Conservation (phyloP, 2,888 invertebrate genomes). For the Pollenia amentaria region DNA sequence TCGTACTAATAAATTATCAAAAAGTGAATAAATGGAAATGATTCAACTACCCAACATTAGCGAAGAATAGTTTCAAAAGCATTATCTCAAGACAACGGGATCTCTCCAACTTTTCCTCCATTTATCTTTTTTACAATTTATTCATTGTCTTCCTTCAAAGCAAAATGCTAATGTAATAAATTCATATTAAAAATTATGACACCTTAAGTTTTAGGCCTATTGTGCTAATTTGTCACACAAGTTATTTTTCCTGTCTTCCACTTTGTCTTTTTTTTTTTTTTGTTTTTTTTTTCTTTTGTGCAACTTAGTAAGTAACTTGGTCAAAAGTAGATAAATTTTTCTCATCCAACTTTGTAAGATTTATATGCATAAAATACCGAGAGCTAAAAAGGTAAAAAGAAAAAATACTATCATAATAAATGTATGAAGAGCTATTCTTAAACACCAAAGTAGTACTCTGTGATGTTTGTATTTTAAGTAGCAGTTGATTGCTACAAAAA, state of each 20-base stretch:
- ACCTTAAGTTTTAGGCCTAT: conserved; percentile 29
- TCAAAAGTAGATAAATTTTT: conserved; percentile 45
- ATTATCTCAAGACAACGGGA: too few species aligned
- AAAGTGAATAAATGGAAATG: too few species aligned
- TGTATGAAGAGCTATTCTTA: background rate
- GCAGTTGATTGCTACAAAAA: background rate
- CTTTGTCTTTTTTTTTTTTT: background rate
- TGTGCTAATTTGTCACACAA: conserved; percentile 20
- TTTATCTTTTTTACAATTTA: background rate
- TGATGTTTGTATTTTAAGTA: conserved; percentile 7
- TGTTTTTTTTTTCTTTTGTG: background rate
- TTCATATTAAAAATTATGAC: conserved; percentile 34
- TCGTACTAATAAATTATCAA: too few species aligned
- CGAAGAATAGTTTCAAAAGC: too few species aligned
- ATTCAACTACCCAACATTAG: too few species aligned
- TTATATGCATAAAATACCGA: background rate
- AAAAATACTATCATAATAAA: background rate
- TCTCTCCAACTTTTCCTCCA: background rate
- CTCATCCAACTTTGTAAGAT: conserved; percentile 12
- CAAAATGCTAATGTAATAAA: background rate
- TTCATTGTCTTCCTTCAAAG: background rate
- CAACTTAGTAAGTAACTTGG: conserved; percentile 4
- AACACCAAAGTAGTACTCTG: background rate
- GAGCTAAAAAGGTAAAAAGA: background rate
- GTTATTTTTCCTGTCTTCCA: too few species aligned